phyloP scores from a whole-genome alignment of 2,113 vertebrate species.

The Macaca fascicularis region DNA sequence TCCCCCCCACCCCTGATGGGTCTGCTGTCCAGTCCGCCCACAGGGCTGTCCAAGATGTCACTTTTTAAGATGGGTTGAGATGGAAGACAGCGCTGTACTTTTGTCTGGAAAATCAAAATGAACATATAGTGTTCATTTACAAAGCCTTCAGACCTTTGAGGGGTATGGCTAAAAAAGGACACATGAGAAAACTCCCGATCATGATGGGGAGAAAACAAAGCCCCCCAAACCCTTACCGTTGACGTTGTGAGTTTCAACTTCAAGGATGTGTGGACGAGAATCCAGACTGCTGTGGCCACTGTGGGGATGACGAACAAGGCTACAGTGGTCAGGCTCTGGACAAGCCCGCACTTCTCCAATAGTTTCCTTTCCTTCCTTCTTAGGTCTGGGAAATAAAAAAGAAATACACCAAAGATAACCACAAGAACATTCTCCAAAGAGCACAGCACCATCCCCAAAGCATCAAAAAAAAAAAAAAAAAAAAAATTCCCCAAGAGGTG shows the following conservation, averaged over 20 bases:
- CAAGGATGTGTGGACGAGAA: background rate
- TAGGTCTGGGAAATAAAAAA: background rate
- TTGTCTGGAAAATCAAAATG: background rate
- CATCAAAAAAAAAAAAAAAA: background rate
- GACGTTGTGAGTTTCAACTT: background rate
- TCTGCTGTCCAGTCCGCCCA: background rate
- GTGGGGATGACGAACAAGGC: background rate
- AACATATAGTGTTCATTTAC: background rate
- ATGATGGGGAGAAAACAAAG: background rate
- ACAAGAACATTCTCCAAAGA: background rate
- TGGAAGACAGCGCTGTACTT: background rate
- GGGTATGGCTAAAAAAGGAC: background rate
- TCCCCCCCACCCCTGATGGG: too few species aligned
- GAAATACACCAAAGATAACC: background rate
- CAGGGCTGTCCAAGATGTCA: background rate
- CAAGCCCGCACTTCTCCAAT: background rate
- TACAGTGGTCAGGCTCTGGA: background rate
- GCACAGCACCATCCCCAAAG: background rate
- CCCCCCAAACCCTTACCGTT: background rate
- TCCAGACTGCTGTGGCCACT: accelerated
- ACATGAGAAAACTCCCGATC: background rate
- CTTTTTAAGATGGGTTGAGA: background rate
- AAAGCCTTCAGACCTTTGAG: background rate
- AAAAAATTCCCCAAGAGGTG: background rate
- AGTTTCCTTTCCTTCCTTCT: constrained; percentile 49